These are phyloP conservation scores for Gallinago stenura DNA, from an alignment of 2,797 vertebrate species.

Conservation along the genomic window DNA sequence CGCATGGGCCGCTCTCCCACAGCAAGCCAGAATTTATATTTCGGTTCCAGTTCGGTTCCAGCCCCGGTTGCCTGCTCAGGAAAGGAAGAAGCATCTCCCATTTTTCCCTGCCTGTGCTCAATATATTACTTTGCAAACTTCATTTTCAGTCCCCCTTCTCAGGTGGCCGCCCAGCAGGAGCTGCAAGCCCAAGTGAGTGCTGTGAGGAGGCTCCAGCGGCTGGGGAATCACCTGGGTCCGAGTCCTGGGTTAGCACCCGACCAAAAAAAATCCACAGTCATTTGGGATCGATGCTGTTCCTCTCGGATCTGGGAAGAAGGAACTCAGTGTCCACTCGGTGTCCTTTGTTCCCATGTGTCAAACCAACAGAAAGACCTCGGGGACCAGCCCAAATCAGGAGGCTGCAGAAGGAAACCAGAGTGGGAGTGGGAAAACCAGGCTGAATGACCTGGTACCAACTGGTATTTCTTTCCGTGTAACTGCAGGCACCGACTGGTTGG, in stretches of 20 bases:
- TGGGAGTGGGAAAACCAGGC: not conserved
- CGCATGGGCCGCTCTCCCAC: fast-evolving
- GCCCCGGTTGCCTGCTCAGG: fast-evolving
- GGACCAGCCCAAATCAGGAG: not conserved
- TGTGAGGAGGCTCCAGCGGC: not conserved
- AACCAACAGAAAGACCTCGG: not conserved
- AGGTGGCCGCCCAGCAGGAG: not conserved
- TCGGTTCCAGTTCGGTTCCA: not conserved
- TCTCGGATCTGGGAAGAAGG: not conserved
- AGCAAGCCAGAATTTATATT: not conserved
- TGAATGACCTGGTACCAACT: not conserved
- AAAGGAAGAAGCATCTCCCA: not conserved
- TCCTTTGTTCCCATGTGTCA: not conserved
- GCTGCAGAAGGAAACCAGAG: not conserved
- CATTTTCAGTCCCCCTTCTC: not conserved
- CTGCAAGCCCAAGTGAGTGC: not conserved
- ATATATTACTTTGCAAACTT: not conserved
- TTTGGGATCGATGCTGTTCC: not conserved
- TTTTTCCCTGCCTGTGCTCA: not conserved
- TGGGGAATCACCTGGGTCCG: not conserved
- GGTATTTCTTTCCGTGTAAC: not conserved
- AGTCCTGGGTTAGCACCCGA: not conserved
- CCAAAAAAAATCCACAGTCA: not conserved
- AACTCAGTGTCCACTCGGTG: not conserved
- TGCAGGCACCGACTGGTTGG: constrained; percentile 70